These are phyloP conservation scores for Callionymus lyra DNA, from an alignment of 2,113 vertebrate genomes.

Conservation along the genomic window DNA sequence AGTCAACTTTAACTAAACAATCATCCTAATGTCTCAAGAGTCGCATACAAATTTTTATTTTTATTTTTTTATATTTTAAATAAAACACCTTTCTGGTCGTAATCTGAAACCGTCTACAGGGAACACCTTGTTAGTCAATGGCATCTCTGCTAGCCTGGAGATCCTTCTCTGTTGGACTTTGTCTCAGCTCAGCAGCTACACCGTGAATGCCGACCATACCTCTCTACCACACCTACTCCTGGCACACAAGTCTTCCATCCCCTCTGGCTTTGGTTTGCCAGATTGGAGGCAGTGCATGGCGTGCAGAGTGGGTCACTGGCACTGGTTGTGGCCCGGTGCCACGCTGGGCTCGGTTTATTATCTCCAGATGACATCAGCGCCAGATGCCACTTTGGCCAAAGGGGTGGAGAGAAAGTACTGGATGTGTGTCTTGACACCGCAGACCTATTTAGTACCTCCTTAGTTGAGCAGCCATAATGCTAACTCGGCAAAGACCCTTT, in stretches of 20 bases:
- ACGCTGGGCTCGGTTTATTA: slow-evolving; percentile 61
- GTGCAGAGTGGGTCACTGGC: slow-evolving; percentile 26
- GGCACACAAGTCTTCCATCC: slow-evolving; percentile 40
- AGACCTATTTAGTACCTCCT: slow-evolving; percentile 53
- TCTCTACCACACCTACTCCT: background rate
- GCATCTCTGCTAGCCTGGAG: slow-evolving; percentile 1
- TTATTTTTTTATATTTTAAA: too few species aligned
- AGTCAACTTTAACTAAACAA: too few species aligned
- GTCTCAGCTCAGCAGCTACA: slow-evolving; percentile 6
- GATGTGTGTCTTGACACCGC: slow-evolving; percentile 11
- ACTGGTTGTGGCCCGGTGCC: slow-evolving; percentile 46
- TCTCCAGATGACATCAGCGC: slow-evolving; percentile 69
- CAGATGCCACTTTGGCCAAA: slow-evolving; percentile 62
- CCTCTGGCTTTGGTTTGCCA: slow-evolving; percentile 37
- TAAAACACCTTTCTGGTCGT: too few species aligned
- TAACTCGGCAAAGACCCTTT: slow-evolving; percentile 9
- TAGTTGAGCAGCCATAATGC: slow-evolving; percentile 47
- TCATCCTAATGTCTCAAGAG: too few species aligned
- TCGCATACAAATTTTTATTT: too few species aligned
- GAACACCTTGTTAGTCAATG: background rate
- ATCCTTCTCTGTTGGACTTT: background rate
- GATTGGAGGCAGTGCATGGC: slow-evolving; percentile 30
- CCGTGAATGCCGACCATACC: slow-evolving; percentile 11
- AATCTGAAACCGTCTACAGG: too few species aligned
- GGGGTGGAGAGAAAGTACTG: slow-evolving; percentile 26